A percentile compares a stretch with the other conserved stretches of the same genome.
These are phyloP conservation scores for Drosophila teissieri DNA, from an alignment of 1,140 invertebrate species.

Conservation along the genomic window DNA sequence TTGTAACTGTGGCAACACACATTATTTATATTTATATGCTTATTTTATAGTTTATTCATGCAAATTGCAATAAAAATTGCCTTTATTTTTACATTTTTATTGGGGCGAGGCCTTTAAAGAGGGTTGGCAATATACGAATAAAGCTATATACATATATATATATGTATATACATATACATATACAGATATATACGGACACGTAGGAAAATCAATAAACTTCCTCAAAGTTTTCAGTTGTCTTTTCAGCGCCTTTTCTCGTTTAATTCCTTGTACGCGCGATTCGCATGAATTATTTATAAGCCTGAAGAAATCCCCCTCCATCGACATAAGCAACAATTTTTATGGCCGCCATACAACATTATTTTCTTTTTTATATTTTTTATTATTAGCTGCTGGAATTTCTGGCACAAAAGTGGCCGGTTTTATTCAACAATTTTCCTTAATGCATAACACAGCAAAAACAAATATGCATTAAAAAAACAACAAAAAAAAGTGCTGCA, in stretches of 20 bases:
- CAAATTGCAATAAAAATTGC: conserved; percentile 83
- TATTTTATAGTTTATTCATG: conserved; percentile 83
- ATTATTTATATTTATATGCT: conserved; percentile 83
- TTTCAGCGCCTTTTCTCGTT: conserved; percentile 36
- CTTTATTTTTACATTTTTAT: conserved; percentile 76
- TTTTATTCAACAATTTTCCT: conserved; percentile 57
- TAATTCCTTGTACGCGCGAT: conserved; percentile 72
- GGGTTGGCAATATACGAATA: background rate
- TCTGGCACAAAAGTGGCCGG: conserved; percentile 53
- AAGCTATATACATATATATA: background rate
- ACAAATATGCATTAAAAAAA: conserved; percentile 53
- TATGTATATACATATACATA: too few species aligned
- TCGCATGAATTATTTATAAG: conserved; percentile 81
- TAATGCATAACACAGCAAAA: conserved; percentile 53
- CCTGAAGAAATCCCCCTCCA: conserved; percentile 38
- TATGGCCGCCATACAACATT: conserved; percentile 57
- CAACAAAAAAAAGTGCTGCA: conserved; percentile 60
- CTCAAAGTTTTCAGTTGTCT: conserved; percentile 47
- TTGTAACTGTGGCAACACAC: conserved; percentile 74
- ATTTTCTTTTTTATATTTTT: conserved; percentile 59
- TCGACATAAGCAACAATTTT: conserved; percentile 77
- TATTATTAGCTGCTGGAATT: conserved; percentile 76
- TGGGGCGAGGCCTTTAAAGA: conserved; percentile 53
- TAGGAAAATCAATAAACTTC: conserved; percentile 78
- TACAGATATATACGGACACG: conserved; percentile 11